phyloP scores from a whole-genome alignment of 2,113 vertebrate species.

The Sorex fumeus region DNA sequence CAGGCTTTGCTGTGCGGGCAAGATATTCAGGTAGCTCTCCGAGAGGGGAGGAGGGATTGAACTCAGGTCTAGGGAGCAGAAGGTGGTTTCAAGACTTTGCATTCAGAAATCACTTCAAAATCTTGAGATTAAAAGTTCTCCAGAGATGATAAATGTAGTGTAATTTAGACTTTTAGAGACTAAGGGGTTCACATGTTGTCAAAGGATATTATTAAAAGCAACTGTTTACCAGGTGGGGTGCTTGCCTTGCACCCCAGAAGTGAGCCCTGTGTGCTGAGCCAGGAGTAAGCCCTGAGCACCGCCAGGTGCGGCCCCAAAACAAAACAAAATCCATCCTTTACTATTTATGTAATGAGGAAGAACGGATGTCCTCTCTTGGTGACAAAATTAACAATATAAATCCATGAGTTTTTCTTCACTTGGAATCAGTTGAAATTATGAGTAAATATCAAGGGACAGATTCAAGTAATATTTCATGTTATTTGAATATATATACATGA shows the following conservation, averaged over 20 bases:
- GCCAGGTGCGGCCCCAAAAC: no score
- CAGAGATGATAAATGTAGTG: constrained; percentile 63
- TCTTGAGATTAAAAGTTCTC: constrained; percentile 62
- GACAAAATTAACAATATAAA: constrained; percentile 22
- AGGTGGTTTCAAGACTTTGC: constrained; percentile 65
- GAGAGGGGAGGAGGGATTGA: no score
- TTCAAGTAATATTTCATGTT: neutral
- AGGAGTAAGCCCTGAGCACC: no score
- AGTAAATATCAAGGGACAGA: neutral
- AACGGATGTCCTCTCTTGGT: neutral
- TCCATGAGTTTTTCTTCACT: constrained; percentile 4
- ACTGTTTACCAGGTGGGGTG: neutral
- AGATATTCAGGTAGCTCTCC: no score
- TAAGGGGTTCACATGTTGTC: constrained; percentile 57
- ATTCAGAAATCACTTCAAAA: constrained; percentile 67
- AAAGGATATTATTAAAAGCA: constrained; percentile 63
- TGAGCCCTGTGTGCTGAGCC: no score
- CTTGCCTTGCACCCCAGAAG: no score
- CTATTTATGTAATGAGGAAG: neutral
- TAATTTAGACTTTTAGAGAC: constrained; percentile 50
- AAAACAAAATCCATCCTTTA: constrained; percentile 20
- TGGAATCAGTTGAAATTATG: constrained; percentile 25
- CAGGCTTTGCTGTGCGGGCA: no score
- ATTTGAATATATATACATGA: no score
- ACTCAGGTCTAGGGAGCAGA: constrained; percentile 12